phyloP scores from a whole-genome alignment of 2,888 invertebrate genomes.

The Stenichneumon culpator region DNA sequence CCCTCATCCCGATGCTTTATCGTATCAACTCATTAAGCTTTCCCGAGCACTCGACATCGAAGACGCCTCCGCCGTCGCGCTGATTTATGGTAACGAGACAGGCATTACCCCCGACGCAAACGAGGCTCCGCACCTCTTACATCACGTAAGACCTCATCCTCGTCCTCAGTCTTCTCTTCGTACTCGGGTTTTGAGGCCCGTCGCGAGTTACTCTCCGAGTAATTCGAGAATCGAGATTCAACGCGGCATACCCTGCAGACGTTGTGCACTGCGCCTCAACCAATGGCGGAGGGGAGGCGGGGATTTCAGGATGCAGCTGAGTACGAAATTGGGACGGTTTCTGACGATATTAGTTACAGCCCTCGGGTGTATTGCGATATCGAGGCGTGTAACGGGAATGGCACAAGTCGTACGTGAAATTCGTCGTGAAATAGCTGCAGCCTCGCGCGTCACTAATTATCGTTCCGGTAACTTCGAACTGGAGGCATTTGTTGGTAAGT shows the following conservation, averaged over 20 bases:
- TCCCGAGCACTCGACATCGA: constrained; percentile 65
- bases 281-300: background rate
- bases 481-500: background rate
- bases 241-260: constrained; percentile 2
- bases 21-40: constrained; percentile 69
- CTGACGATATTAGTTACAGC: constrained; percentile 13
- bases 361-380: background rate
- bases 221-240: constrained; percentile 52
- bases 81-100: constrained; percentile 68
- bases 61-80: constrained; percentile 53
- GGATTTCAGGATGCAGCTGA: background rate
- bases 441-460: background rate
- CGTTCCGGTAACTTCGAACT: background rate
- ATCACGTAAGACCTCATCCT: constrained; percentile 26
- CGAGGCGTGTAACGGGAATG: background rate
- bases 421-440: background rate
- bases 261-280: background rate
- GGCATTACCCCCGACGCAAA: constrained; percentile 49
- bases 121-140: constrained; percentile 45
- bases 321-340: constrained; percentile 6
- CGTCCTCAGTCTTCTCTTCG: background rate
- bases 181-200: background rate
- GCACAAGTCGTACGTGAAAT: background rate
- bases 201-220: constrained; percentile 31
- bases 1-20: constrained; percentile 57